Base-by-base conservation (phyloP, 2,888 invertebrate species). In the Dolichomitus sp. region DNA sequence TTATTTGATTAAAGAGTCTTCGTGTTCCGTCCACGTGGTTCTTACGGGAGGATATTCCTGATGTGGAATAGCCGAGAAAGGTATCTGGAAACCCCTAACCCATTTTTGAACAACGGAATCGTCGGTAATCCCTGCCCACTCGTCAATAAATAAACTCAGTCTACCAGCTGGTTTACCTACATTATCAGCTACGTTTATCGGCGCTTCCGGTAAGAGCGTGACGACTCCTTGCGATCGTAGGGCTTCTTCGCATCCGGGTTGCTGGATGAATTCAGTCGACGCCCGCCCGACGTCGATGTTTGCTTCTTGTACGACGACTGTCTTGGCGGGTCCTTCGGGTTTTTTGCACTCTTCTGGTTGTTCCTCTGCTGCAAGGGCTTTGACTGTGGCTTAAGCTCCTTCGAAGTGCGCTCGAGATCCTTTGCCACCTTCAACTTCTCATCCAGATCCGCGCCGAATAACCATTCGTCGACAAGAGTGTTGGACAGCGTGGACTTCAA, bases 51-150 rank as follows among this genome's bases (percentile, higher is more conserved):
- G 69, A 19, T n/a, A 30, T 30, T 33, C 33, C 72, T 83, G 83
- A 0, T 27, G 42, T n/a, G 80, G 66, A 17, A 59, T 5, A 23
- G 45, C 57, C n/a, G 33, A 19, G 42, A 80, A 80, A 5, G 85
- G 82, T 48, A 85, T 85, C 54, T 69, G 50, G 48, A 80, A 84
- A 33, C 82, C 82, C 63, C 33, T 65, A 14, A 80, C 61, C 78
- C 75, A 85, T 52, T 63, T 63, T 48, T 74, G 30, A 23, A 85
- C 33, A 11, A 69, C 14, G 30, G 54, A 45, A 66, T 83, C 73
- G 27, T 68, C 48, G 17, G 74, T 81, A 6, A 83, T 54, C 50
- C 66, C 66, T 40, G 76, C 40, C 77, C 83, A 80, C n/a, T 54
- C 54, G 30, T 12, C 50, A 45, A 66, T 40, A 45, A 81, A 85